These are phyloP conservation scores for Malacoraja senta DNA, from an alignment of 2,797 vertebrate genomes.

Conservation along the genomic window DNA sequence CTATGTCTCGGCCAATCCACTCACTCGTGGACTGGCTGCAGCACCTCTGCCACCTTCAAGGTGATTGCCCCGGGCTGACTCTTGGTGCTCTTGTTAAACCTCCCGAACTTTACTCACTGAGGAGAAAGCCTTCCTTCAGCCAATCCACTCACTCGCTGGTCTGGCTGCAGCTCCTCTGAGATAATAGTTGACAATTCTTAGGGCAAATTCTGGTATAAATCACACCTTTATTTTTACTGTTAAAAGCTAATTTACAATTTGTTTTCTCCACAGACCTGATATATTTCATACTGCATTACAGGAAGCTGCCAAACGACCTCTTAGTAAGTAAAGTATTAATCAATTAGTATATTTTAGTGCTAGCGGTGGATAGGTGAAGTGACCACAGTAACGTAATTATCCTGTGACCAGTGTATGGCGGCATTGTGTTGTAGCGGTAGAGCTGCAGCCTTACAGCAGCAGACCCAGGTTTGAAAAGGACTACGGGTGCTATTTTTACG, in stretches of 20 bases:
- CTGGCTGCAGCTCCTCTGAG: not conserved
- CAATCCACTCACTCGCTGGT: too few relatives aligned
- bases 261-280: slow-evolving; percentile 56
- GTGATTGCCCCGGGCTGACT: too few relatives aligned
- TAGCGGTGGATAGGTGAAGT: not conserved
- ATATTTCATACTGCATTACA: slow-evolving; percentile 61
- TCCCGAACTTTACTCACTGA: too few relatives aligned
- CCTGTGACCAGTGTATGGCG: not conserved
- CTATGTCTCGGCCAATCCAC: too few relatives aligned
- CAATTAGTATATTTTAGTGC: not conserved
- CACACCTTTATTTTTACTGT: not conserved
- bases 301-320: slow-evolving; percentile 51
- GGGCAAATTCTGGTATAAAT: not conserved
- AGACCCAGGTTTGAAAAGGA: too few relatives aligned
- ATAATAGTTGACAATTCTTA: not conserved
- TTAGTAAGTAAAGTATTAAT: slow-evolving; percentile 53
- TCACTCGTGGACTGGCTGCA: too few relatives aligned
- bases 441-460: not conserved
- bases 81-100: too few relatives aligned
- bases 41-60: too few relatives aligned
- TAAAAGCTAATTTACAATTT: slow-evolving; percentile 20
- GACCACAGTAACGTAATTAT: not conserved
- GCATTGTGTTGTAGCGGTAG: too few relatives aligned
- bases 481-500: too few relatives aligned
- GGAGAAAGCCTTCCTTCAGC: too few relatives aligned